A percentile compares a stretch with the other conserved stretches of the same genome.
Conservation (phyloP, 2,113 vertebrate species). For the Geococcyx californianus region DNA sequence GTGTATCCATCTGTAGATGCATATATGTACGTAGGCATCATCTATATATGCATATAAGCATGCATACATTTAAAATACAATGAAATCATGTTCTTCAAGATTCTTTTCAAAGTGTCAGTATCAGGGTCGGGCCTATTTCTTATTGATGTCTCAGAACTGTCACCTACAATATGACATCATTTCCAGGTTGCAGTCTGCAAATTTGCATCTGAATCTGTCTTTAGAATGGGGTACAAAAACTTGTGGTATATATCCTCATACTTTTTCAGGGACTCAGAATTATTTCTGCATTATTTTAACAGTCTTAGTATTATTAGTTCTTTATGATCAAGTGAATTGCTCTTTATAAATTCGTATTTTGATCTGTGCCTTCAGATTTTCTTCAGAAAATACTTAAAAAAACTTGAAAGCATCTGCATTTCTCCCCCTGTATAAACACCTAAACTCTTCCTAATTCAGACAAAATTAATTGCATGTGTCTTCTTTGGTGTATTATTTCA, state of each 20-base stretch:
- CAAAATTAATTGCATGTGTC: background rate
- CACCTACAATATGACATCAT: background rate
- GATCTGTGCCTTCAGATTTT: background rate
- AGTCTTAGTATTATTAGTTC: background rate
- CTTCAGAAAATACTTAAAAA: background rate
- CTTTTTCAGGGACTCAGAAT: background rate
- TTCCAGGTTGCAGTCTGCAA: background rate
- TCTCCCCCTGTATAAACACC: background rate
- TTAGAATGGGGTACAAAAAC: background rate
- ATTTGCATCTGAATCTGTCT: background rate
- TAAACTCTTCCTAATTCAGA: background rate
- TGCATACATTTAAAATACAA: background rate
- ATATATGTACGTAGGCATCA: accelerated
- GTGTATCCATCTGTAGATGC: background rate
- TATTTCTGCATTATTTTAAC: background rate
- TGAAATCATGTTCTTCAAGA: background rate
- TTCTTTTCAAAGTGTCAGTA: background rate
- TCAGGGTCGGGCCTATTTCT: background rate
- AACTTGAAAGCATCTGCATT: too few relatives aligned
- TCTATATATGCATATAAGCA: background rate
- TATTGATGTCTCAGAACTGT: background rate
- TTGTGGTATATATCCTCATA: background rate
- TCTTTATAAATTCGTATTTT: background rate
- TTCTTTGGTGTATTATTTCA: background rate
- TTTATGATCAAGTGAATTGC: background rate